Conservation (phyloP, 2,113 vertebrate genomes). For the Psilopsiagon aurifrons region DNA sequence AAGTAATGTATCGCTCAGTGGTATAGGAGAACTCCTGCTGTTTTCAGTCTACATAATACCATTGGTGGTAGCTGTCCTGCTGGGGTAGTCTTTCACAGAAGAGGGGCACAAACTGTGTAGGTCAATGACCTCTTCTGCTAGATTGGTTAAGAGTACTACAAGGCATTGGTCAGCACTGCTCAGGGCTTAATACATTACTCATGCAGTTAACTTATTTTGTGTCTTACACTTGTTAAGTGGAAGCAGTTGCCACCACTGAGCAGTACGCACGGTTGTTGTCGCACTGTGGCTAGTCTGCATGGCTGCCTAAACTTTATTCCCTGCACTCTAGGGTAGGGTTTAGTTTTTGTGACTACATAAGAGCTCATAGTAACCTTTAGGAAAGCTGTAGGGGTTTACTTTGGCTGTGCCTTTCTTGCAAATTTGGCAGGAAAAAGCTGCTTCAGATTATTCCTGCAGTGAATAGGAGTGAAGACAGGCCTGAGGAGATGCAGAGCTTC, state of each 20-base stretch:
- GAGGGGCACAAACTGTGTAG: not conserved
- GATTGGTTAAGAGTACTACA: not conserved
- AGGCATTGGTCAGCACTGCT: not conserved
- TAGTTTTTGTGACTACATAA: not conserved
- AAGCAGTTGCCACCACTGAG: not conserved
- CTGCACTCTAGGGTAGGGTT: rapidly evolving
- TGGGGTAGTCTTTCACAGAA: not conserved
- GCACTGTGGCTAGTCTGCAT: rapidly evolving
- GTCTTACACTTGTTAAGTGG: not conserved
- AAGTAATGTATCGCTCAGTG: not conserved
- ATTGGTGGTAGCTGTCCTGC: not conserved
- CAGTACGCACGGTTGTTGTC: not conserved
- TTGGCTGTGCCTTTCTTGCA: rapidly evolving
- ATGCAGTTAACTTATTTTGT: not conserved
- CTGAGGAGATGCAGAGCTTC: not conserved
- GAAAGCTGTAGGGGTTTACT: not conserved
- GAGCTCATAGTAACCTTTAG: not conserved
- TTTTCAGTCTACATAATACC: not conserved
- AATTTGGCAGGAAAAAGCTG: not conserved
- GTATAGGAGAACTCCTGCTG: not conserved
- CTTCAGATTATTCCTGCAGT: not conserved
- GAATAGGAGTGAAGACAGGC: not conserved
- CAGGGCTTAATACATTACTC: not conserved
- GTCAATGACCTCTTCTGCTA: not conserved
- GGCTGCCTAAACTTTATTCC: not conserved